Base-by-base conservation (phyloP, 2,888 invertebrate species). In the Rhimphoctona megacephalus region DNA sequence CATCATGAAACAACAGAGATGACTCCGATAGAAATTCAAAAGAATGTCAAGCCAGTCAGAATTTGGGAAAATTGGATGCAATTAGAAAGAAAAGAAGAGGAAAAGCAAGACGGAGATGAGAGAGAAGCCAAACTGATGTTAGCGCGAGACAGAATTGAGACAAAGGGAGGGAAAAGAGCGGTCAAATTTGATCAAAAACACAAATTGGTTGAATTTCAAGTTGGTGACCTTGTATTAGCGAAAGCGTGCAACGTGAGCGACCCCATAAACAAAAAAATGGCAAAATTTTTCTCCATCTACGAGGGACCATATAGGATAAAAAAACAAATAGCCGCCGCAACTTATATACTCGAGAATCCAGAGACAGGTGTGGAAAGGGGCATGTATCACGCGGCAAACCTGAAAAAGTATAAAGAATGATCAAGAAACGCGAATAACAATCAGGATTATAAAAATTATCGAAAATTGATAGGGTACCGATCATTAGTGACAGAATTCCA, bases 181-280 rank as follows among this genome's bases (percentile, higher is more conserved):
- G 19, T 11, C 19, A 19, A n/a, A n/a, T 17, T 52, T n/a, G n/a
- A n/a, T n/a, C n/a, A n/a, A n/a, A n/a, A n/a, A n/a, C n/a, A n/a
- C n/a, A n/a, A n/a, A n/a, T 52, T 52, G 7, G 19, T 52, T 4
- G 49, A 52, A n/a, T 52, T 52, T 52, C 0, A 52, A 11, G 49
- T n/a, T n/a, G 49, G 49, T 3, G 69, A 79, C 2, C 19, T 69
- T 0, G 78, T 79, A 0, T 17, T 79, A 7, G 78, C 69, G 0
- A 79, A 69, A 19, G 78, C 78, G 2, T 79, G 52, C 22, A 69
- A 69, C 30, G 78, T 79, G 0, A 57, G 54, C 5, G 69, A 79
- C 19, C 69, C 78, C 0, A 25, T 25, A 0, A 79, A 69, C 4
- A 67, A 69, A 43, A 79, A 14, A 39, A 36, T 79, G 0, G 78